A percentile compares a stretch with the other conserved stretches of the same genome.
Conservation (phyloP, 2,113 vertebrate species). For the Bufo bufo region DNA sequence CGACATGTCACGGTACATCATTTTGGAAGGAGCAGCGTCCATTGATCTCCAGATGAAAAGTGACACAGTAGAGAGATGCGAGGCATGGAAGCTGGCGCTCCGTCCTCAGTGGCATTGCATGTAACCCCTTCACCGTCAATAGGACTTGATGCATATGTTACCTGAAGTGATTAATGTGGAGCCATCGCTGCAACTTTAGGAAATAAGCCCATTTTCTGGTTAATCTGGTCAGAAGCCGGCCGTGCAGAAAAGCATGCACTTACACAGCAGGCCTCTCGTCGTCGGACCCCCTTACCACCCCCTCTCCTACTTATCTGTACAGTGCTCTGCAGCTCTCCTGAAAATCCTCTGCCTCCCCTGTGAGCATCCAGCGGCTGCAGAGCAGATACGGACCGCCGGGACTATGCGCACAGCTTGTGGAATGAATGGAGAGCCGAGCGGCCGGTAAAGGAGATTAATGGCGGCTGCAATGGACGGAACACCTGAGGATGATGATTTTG, state of each 20-base stretch:
- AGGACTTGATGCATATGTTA: conserved; percentile 21
- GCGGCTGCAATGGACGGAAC: neutral
- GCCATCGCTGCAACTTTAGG: conserved; percentile 4
- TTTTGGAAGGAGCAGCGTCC: too few species aligned
- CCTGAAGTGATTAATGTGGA: neutral
- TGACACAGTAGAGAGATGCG: too few species aligned
- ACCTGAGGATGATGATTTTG: neutral
- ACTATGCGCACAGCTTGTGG: neutral
- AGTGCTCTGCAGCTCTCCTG: conserved; percentile 3
- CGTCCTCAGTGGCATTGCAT: neutral
- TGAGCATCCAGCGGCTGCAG: neutral
- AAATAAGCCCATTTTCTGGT: conserved; percentile 44
- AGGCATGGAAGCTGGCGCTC: too few species aligned
- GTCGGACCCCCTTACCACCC: neutral
- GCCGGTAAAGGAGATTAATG: neutral
- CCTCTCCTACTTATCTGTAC: conserved; percentile 16
- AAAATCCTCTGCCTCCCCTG: conserved; percentile 8
- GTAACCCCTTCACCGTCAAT: neutral
- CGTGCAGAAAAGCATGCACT: conserved; percentile 29
- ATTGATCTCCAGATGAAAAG: too few species aligned
- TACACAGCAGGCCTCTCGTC: conserved; percentile 22
- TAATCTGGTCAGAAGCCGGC: conserved; percentile 24
- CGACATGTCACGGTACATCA: too few species aligned
- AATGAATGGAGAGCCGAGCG: neutral
- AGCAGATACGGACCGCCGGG: neutral